A percentile compares a stretch with the other conserved stretches of the same genome.
These are phyloP conservation scores for Philopotamus ludificatus DNA, from an alignment of 1,140 invertebrate species.

Conservation along the genomic window DNA sequence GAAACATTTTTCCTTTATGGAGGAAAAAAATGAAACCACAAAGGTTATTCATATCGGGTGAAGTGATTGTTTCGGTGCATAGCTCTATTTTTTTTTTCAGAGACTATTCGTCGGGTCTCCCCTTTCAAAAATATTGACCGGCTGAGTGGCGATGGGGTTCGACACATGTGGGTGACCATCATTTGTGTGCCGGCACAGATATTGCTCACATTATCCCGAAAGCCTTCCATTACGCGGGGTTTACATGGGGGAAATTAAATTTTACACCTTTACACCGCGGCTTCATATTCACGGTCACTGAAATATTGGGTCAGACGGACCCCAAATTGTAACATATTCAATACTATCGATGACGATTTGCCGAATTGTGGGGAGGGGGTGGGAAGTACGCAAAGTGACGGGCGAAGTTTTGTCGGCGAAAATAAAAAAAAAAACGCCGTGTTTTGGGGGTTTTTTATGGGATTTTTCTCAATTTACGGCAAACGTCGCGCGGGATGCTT, in stretches of 20 bases:
- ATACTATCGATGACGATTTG: neutral
- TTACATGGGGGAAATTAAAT: slow-evolving; percentile 25
- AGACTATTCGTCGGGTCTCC: neutral
- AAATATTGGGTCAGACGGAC: slow-evolving; percentile 30
- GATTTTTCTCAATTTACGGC: neutral
- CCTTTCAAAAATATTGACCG: neutral
- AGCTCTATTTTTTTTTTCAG: no score
- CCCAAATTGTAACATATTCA: neutral
- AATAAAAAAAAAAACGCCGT: neutral
- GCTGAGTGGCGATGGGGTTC: slow-evolving; percentile 6
- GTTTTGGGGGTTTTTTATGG: neutral
- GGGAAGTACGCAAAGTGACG: neutral
- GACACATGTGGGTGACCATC: slow-evolving; percentile 15
- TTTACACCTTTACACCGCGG: slow-evolving; percentile 15
- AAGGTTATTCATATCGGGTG: no score
- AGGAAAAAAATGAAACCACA: no score
- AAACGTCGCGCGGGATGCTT: neutral
- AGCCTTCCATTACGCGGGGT: neutral
- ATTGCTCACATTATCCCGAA: slow-evolving; percentile 20
- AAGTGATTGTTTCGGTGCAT: no score
- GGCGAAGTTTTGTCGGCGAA: neutral
- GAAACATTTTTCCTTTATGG: no score
- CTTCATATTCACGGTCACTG: slow-evolving; percentile 34
- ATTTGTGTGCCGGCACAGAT: slow-evolving; percentile 10
- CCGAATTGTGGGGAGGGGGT: neutral